phyloP scores from a whole-genome alignment of 2,888 invertebrate genomes.

The Aporophyla lueneburgensis region DNA sequence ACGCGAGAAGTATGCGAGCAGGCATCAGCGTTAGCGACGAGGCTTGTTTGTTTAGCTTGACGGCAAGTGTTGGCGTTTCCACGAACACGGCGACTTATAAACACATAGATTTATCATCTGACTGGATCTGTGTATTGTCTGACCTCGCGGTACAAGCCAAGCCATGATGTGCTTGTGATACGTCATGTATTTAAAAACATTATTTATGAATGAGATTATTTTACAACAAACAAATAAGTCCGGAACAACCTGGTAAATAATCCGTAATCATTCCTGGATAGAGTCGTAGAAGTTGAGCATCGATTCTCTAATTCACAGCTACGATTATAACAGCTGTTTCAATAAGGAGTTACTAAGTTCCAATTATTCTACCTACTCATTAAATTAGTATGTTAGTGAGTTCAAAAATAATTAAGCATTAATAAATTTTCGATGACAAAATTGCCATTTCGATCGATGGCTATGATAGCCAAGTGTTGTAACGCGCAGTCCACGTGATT shows the following conservation, averaged over 20 bases:
- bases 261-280: slow-evolving; percentile 10
- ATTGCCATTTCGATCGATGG: slow-evolving; percentile 20
- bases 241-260: slow-evolving; percentile 19
- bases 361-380: background rate
- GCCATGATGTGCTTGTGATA: slow-evolving; percentile 28
- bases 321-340: background rate
- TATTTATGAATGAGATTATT: slow-evolving; percentile 35
- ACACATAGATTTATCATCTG: slow-evolving; percentile 63
- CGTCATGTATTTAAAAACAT: slow-evolving; percentile 41
- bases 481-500: slow-evolving; percentile 30
- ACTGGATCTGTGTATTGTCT: slow-evolving; percentile 53
- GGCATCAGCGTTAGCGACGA: slow-evolving; percentile 34
- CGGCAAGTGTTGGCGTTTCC: slow-evolving; percentile 64
- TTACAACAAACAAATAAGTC: slow-evolving; percentile 18
- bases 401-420: slow-evolving; percentile 1
- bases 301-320: background rate
- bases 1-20: slow-evolving; percentile 57
- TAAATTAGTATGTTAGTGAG: background rate
- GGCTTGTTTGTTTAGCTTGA: slow-evolving; percentile 63
- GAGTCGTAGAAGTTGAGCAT: background rate
- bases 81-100: slow-evolving; percentile 63
- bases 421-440: slow-evolving; percentile 11
- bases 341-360: background rate
- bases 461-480: slow-evolving; percentile 50
- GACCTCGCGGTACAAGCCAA: slow-evolving; percentile 48